phyloP scores from a whole-genome alignment of 2,797 vertebrate genomes.

The Myotis pilosus region DNA sequence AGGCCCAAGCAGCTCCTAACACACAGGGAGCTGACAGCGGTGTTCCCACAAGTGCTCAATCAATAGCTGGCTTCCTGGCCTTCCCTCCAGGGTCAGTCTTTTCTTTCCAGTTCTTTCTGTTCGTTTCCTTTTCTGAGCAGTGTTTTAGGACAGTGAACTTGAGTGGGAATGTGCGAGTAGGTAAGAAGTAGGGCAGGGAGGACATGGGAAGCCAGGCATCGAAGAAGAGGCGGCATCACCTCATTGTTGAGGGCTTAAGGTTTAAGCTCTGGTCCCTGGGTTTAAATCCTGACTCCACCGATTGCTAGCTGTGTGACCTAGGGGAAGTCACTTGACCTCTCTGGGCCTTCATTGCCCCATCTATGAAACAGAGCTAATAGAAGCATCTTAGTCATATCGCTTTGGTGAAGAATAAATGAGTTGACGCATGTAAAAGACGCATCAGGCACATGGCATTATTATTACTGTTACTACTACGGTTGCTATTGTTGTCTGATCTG shows the following conservation, averaged over 20 bases:
- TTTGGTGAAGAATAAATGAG: background rate
- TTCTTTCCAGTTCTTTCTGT: background rate
- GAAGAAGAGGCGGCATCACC: background rate
- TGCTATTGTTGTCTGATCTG: fast-evolving
- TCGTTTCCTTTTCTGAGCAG: background rate
- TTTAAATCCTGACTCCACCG: background rate
- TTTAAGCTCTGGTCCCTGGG: background rate
- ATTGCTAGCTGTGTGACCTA: background rate
- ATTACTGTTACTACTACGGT: fast-evolving
- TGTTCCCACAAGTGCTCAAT: too few species aligned
- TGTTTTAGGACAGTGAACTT: background rate
- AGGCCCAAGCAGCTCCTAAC: background rate
- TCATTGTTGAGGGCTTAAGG: background rate
- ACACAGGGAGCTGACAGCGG: too few species aligned
- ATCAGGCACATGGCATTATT: too few species aligned
- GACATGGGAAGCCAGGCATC: background rate
- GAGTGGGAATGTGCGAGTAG: background rate
- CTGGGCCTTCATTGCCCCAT: background rate
- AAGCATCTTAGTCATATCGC: background rate
- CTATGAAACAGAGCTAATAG: background rate
- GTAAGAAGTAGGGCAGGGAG: background rate
- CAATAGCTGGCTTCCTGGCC: background rate
- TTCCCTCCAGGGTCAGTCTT: background rate
- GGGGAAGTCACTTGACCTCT: background rate
- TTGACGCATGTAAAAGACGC: background rate